phyloP scores from a whole-genome alignment of 2,888 invertebrate species.

The Ectemnius lituratus region DNA sequence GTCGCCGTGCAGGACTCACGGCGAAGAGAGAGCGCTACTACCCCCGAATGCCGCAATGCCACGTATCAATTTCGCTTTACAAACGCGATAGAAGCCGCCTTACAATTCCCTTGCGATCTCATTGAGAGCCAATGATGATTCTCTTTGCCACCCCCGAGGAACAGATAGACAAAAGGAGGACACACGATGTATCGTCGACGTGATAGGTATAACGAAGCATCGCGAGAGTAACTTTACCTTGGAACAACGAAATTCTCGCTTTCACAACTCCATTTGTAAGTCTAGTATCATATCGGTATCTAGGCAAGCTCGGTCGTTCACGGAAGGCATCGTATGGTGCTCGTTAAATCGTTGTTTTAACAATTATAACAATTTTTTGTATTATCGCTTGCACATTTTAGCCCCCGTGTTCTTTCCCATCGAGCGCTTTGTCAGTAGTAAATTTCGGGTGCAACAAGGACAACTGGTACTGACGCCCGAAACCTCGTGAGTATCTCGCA shows the following conservation, averaged over 20 bases:
- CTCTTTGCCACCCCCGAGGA: constrained; percentile 5
- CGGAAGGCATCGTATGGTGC: constrained; percentile 78
- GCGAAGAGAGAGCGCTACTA: no score
- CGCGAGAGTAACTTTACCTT: constrained; percentile 52
- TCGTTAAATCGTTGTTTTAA: constrained; percentile 75
- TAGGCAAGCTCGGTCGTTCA: constrained; percentile 77
- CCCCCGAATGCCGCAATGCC: constrained; percentile 71
- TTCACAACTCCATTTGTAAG: constrained; percentile 45
- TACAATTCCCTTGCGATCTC: neutral
- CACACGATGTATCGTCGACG: no score
- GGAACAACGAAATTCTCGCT: constrained; percentile 55
- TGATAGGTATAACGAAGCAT: constrained; percentile 25
- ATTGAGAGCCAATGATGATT: neutral
- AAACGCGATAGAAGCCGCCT: constrained; percentile 46
- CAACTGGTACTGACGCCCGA: constrained; percentile 48
- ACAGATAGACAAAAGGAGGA: neutral
- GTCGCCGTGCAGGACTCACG: no score
- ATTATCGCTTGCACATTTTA: constrained; percentile 19
- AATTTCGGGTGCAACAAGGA: constrained; percentile 46
- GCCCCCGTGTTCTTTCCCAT: constrained; percentile 34
- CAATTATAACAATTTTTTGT: constrained; percentile 72
- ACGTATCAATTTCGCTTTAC: constrained; percentile 60
- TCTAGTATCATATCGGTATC: constrained; percentile 55
- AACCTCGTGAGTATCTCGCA: constrained; percentile 54
- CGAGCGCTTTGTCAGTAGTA: constrained; percentile 19